Conservation (phyloP, 2,113 vertebrate species). For the Chloroceryle aenea region DNA sequence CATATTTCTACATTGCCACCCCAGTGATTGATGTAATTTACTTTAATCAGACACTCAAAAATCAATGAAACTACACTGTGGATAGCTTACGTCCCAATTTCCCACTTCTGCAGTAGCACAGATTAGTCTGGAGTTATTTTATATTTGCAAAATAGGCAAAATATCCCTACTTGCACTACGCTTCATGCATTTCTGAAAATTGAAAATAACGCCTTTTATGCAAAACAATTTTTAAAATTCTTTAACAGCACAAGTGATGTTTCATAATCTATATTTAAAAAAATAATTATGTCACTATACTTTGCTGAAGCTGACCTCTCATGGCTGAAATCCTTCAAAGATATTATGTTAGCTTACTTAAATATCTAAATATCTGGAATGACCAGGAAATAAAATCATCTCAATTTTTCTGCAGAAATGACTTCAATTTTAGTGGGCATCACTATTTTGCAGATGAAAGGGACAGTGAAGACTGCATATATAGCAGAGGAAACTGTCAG, state of each 20-base stretch:
- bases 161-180: not conserved
- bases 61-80: not conserved
- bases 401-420: not conserved
- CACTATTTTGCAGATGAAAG: not conserved
- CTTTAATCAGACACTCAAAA: conserved; percentile 11
- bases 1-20: conserved; percentile 10
- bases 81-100: not conserved
- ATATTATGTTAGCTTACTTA: not conserved
- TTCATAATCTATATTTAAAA: not conserved
- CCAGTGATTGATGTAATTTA: conserved; percentile 16
- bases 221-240: not conserved
- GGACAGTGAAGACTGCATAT: not conserved
- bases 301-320: not conserved
- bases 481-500: not conserved
- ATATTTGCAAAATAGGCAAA: not conserved
- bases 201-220: not conserved
- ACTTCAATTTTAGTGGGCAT: not conserved
- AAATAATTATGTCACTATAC: not conserved
- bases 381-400: not conserved
- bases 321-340: not conserved
- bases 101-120: not conserved
- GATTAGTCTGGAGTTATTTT: not conserved
- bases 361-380: not conserved
- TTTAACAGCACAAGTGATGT: not conserved
- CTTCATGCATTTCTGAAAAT: not conserved